Percentiles rank a stretch among this genome's conserved stretches.
These are phyloP conservation scores for Pheosia gnoma DNA, from an alignment of 2,888 invertebrate genomes.

Conservation along the genomic window DNA sequence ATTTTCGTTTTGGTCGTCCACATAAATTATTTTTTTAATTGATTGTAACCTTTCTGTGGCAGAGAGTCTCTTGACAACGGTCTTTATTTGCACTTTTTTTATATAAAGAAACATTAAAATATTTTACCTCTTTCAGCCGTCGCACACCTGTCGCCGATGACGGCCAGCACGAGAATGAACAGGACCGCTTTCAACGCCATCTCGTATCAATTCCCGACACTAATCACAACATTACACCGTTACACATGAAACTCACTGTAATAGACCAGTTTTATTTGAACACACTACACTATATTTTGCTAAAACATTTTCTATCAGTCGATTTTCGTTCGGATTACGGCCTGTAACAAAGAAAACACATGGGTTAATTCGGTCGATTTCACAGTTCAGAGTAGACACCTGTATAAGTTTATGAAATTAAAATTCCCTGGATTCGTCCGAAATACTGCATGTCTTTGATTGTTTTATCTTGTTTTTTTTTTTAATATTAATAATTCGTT, in stretches of 20 bases:
- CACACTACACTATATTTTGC: constrained; percentile 31
- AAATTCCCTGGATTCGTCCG: too few relatives aligned
- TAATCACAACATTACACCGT: constrained; percentile 52
- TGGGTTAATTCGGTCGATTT: not conserved
- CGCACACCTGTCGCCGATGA: constrained; percentile 41
- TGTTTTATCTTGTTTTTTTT: too few relatives aligned
- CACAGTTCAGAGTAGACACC: not conserved
- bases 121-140: constrained; percentile 52
- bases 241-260: constrained; percentile 29
- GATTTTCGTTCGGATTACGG: constrained; percentile 34
- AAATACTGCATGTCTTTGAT: too few relatives aligned
- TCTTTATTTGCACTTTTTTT: too few relatives aligned
- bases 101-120: too few relatives aligned
- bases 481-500: too few relatives aligned
- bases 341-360: constrained; percentile 40
- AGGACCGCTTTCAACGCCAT: constrained; percentile 54
- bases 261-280: constrained; percentile 18
- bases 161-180: constrained; percentile 43
- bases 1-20: too few relatives aligned
- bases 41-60: too few relatives aligned
- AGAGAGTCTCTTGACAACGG: too few relatives aligned
- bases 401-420: too few relatives aligned
- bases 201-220: constrained; percentile 40
- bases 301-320: constrained; percentile 49
- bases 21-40: too few relatives aligned